phyloP scores from a whole-genome alignment of 1,140 invertebrate species.

The Aphelenchoides besseyi region DNA sequence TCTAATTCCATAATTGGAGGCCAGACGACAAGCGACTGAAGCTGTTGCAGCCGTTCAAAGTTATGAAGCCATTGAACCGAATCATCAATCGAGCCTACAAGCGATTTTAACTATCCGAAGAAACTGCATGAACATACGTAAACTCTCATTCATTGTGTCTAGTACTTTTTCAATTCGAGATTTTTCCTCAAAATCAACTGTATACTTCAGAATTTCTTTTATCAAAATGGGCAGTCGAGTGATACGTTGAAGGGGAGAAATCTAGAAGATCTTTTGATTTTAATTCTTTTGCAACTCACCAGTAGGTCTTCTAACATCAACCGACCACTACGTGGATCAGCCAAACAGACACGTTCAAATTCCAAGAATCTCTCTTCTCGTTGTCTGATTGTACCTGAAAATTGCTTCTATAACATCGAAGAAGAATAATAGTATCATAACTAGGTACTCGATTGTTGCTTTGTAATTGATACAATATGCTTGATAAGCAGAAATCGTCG shows the following conservation, averaged over 20 bases:
- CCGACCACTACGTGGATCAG: conserved; percentile 40
- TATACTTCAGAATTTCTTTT: conserved; percentile 69
- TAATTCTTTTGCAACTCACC: conserved; percentile 70
- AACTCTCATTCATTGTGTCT: conserved; percentile 69
- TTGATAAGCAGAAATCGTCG: conserved; percentile 60
- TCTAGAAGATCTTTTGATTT: conserved; percentile 71
- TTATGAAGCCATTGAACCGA: conserved; percentile 73
- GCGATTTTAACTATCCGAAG: neutral
- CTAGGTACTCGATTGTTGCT: conserved; percentile 58
- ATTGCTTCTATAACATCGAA: neutral
- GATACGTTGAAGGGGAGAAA: conserved; percentile 72
- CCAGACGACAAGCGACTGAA: conserved; percentile 72
- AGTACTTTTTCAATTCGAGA: conserved; percentile 68
- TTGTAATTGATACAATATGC: conserved; percentile 55
- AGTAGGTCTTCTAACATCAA: conserved; percentile 62
- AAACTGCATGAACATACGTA: conserved; percentile 49
- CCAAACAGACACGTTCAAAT: conserved; percentile 56
- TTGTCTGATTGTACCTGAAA: conserved; percentile 41
- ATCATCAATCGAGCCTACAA: conserved; percentile 20
- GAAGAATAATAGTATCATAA: too few relatives aligned
- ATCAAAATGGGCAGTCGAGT: conserved; percentile 72
- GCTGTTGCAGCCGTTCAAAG: conserved; percentile 72
- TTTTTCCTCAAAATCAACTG: conserved; percentile 67
- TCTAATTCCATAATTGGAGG: conserved; percentile 71
- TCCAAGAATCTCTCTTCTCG: conserved; percentile 58